Evolutionary conservation across 2,797 vertebrate species (phyloP).

Genomic region (Harpagifer antarcticus): DNA sequence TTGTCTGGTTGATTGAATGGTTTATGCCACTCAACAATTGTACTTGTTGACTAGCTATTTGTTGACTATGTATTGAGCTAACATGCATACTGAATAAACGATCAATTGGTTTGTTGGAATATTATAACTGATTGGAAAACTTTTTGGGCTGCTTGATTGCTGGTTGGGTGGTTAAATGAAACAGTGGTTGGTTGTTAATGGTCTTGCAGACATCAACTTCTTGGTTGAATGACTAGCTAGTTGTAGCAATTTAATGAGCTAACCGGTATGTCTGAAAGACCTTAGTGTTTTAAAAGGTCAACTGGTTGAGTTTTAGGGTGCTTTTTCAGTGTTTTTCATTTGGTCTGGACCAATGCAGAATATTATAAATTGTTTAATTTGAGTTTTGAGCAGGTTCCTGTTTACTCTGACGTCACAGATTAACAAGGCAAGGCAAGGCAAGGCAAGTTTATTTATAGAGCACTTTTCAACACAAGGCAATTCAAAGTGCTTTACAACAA

Average conservation of each 20-base stretch:
- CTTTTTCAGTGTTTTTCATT: too few relatives aligned
- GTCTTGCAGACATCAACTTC: neutral
- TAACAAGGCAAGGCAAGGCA: too few relatives aligned
- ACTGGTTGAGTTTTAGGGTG: neutral
- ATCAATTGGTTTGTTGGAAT: neutral
- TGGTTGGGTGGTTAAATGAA: too few relatives aligned
- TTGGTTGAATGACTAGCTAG: neutral
- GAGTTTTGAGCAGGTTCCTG: too few relatives aligned
- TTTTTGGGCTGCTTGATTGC: neutral
- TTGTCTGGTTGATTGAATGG: slow-evolving; percentile 9
- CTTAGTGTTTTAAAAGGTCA: neutral
- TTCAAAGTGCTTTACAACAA: too few relatives aligned
- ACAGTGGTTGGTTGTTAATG: neutral
- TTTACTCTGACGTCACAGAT: too few relatives aligned
- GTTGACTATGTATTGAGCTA: neutral
- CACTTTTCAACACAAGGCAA: too few relatives aligned
- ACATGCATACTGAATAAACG: neutral
- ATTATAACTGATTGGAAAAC: neutral
- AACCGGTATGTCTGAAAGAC: neutral
- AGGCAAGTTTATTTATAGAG: too few relatives aligned
- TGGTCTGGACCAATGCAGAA: too few relatives aligned
- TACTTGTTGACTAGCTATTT: neutral
- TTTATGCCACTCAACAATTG: neutral
- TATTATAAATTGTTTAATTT: too few relatives aligned
- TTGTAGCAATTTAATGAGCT: neutral